Base-by-base conservation (phyloP, 2,888 invertebrate genomes). In the Metellina segmentata region DNA sequence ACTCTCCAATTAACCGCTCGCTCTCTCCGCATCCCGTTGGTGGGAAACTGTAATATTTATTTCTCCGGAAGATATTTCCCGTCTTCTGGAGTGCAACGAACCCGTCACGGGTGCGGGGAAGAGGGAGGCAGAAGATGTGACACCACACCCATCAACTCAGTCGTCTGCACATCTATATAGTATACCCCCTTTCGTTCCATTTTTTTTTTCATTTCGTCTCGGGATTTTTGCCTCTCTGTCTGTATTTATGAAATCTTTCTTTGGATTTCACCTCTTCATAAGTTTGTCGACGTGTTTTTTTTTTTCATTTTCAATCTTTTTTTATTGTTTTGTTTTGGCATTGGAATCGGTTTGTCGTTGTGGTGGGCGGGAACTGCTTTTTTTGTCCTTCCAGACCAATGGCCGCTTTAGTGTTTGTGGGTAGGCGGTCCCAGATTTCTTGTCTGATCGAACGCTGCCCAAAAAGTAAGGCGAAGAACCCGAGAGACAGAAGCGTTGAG, bases 41-140 rank as follows among this genome's bases (percentile, higher is more conserved):
- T 11, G 9, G 74, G 74, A 34, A 19, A 74, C 74, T 74, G 11
- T 20, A 74, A 74, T 34, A 34, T 74, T 34, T 34, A 74, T 74
- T 74, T 74, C 34, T 74, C 34, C 19, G 19, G 4, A 74, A 20
- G 11, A 69, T 69, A 16, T 69, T 16, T 69, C n/a, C 34, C 34
- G 34, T 34, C 34, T 34, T n/a, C 53, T 74, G 20, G 83, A 74
- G 85, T 85, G 85, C 85, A 85, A 85, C 75, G 85, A 85, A 85
- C 85, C 53, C 85, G 48, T 20, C 51, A 7, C 34, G 34, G 4
- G 34, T 49, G 51, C 16, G 49, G 77, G 13, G 48, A n/a, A n/a
- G n/a, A n/a, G 77, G 77, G 77, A 51, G 48, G 77, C 51, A 49
- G 51, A 49, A 13, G 77, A n/a, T 49, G 13, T 77, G 49, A 34